Evolutionary conservation across 2,888 invertebrate genomes (phyloP).

Genomic region (Gastracanthus pulcherrimus): DNA sequence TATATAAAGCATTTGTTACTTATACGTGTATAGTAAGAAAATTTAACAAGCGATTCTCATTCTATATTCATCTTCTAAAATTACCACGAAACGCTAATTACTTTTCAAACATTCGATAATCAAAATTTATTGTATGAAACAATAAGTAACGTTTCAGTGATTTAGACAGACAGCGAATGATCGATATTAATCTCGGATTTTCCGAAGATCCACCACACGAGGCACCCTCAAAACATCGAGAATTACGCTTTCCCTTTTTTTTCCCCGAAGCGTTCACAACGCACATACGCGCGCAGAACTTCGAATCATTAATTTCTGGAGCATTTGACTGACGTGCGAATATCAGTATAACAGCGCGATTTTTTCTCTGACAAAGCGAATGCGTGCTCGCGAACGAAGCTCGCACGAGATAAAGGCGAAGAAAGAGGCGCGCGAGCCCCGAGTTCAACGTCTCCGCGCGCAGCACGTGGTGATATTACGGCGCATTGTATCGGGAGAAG

Average conservation of each 20-base stretch:
- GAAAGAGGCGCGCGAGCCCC: conserved; percentile 52
- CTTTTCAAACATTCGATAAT: conserved; percentile 10
- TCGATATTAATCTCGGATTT: conserved; percentile 32
- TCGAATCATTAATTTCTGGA: conserved; percentile 64
- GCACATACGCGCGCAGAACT: neutral
- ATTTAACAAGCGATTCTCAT: no score
- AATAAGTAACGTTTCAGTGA: conserved; percentile 17
- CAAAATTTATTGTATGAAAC: conserved; percentile 32
- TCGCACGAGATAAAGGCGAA: conserved; percentile 61
- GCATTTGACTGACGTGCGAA: conserved; percentile 65
- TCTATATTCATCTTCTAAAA: neutral
- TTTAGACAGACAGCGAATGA: conserved; percentile 25
- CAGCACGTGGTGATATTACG: conserved; percentile 60
- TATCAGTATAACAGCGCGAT: conserved; percentile 61
- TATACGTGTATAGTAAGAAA: no score
- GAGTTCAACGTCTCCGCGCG: conserved; percentile 55
- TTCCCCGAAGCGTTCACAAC: neutral
- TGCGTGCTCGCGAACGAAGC: neutral
- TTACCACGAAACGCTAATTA: neutral
- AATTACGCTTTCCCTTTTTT: conserved; percentile 10
- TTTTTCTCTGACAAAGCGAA: conserved; percentile 54
- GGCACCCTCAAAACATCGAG: neutral
- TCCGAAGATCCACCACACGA: conserved; percentile 6
- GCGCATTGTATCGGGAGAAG: conserved; percentile 40
- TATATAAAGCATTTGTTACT: no score